A percentile compares a stretch with the other conserved stretches of the same genome.
phyloP scores from a whole-genome alignment of 2,888 invertebrate genomes.

The Scaptodrosophila latifasciaeformis region DNA sequence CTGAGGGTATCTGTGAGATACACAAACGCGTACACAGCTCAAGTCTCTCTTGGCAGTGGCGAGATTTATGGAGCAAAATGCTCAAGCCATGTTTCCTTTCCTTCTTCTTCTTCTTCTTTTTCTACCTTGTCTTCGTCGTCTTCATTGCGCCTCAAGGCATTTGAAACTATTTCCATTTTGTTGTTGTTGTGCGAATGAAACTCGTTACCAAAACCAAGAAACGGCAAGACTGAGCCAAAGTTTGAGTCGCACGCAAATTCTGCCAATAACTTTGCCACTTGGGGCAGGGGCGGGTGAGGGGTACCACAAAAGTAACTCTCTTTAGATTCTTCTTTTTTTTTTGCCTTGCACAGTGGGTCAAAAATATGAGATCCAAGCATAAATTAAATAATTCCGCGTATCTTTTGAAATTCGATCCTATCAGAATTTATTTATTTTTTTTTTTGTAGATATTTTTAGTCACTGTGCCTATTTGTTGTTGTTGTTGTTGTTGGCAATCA shows the following conservation, averaged over 20 bases:
- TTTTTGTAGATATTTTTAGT: too few species aligned
- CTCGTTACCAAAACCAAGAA: conserved; percentile 45
- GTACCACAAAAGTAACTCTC: neutral
- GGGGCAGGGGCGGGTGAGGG: conserved; percentile 6
- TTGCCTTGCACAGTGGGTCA: conserved; percentile 35
- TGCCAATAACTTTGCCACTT: conserved; percentile 36
- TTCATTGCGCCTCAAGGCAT: conserved; percentile 29
- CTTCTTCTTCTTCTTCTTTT: conserved; percentile 9
- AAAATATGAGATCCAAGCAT: conserved; percentile 32
- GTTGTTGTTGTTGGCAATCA: too few species aligned
- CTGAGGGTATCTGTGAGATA: conserved; percentile 29
- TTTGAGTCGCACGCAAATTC: conserved; percentile 23
- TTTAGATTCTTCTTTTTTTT: neutral
- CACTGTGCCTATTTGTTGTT: too few species aligned
- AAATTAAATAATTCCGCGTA: too few species aligned
- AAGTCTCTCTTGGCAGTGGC: conserved; percentile 17
- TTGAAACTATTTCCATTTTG: conserved; percentile 17
- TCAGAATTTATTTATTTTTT: too few species aligned
- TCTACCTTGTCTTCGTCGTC: neutral
- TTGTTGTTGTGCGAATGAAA: conserved; percentile 59
- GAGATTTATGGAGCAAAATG: conserved; percentile 65
- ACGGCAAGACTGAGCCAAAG: conserved; percentile 4
- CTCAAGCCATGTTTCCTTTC: neutral
- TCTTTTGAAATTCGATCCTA: too few species aligned
- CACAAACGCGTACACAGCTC: neutral